Evolutionary conservation across 2,888 invertebrate species (phyloP), one percentile per base, ranked within the genome.

Genomic region (Achlya flavicornis): DNA sequence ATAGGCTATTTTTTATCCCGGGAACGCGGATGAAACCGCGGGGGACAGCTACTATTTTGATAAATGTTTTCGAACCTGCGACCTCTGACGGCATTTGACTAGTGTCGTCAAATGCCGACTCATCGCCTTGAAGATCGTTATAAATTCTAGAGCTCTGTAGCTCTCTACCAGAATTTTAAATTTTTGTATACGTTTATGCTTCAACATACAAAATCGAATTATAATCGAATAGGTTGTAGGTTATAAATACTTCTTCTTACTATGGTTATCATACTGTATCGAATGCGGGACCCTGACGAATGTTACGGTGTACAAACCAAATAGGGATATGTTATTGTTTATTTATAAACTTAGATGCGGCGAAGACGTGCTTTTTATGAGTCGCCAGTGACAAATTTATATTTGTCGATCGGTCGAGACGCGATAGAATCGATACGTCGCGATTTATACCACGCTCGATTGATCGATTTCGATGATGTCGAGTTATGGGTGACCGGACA

Each of bases 341-440:
- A 93, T 93, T 92, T 92, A 92, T 93, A 92, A 93, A 89, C 82
- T 84, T 76, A 82, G 80, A 64, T 79, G 72, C 73, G 76, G 81
- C 77, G 75, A 78, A 78, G 77, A 78, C 77, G 78, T 74, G 83
- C 86, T 89, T 90, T 91, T 92, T 88, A 89, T 87, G 77, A 86
- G 80, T 85, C 79, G 79, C 80, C 88, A 81, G 85, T 92, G 93
- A 92, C 92, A 92, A 93, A 93, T 93, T 92, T 93, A 93, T 93
- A 93, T 92, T 91, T 89, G 90, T 91, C 89, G 91, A 91, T 90
- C 83, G 85, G 71, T 80, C 73, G 84, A 80, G 86, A 86, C 87
- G 87, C 87, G 92, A 93, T 92, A 90, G 89, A 88, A 90, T 89
- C 90, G 91, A 91, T 90, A 87, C 79, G 87, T 83, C 77, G 76